Evolutionary conservation across 2,113 vertebrate genomes (phyloP).

Genomic region (Amia ocellicauda): DNA sequence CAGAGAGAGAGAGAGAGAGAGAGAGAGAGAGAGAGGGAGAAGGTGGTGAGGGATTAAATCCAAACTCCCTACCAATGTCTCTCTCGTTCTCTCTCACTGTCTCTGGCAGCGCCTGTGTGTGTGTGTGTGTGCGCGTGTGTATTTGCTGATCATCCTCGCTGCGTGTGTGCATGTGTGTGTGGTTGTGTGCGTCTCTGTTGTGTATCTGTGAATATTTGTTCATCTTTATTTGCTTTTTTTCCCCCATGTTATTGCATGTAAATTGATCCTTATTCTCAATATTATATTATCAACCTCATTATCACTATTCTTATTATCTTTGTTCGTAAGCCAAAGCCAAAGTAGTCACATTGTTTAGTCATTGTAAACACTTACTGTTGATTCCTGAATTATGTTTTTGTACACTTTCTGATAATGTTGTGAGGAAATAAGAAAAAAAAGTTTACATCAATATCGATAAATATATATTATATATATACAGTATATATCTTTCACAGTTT

Average conservation of each 20-base stretch:
- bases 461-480: constrained; percentile 69
- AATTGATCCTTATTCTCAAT: constrained; percentile 41
- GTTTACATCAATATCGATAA: constrained; percentile 72
- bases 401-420: constrained; percentile 45
- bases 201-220: constrained; percentile 39
- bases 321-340: constrained; percentile 65
- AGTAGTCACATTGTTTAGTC: constrained; percentile 57
- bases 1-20: constrained; percentile 20
- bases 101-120: constrained; percentile 6
- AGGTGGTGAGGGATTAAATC: too few relatives aligned
- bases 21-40: constrained; percentile 28
- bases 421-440: constrained; percentile 58
- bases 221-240: constrained; percentile 47
- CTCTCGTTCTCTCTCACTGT: constrained; percentile 14
- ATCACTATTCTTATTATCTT: constrained; percentile 36
- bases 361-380: constrained; percentile 53
- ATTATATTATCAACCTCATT: too few relatives aligned
- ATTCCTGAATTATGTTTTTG: constrained; percentile 45
- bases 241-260: constrained; percentile 70
- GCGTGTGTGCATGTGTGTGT: too few relatives aligned
- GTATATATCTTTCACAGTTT: constrained; percentile 41
- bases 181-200: constrained; percentile 28
- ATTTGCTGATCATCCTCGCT: too few relatives aligned
- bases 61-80: too few relatives aligned
- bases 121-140: not conserved